These are phyloP conservation scores for Actenoides lindsayi DNA, from an alignment of 2,113 vertebrate species.

Conservation along the genomic window DNA sequence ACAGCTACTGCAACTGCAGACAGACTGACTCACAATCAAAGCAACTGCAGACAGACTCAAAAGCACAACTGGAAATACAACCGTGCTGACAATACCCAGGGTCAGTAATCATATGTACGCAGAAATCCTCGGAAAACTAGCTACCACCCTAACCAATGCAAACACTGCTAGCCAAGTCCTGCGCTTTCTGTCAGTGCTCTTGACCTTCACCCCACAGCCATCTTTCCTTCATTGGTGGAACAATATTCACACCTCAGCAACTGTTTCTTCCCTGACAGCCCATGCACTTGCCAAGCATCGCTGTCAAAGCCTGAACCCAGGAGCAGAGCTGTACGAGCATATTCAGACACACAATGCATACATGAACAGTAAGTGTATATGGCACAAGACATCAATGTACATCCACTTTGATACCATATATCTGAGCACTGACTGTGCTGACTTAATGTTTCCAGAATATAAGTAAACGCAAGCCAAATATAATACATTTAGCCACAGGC, in stretches of 20 bases:
- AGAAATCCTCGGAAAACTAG: background rate
- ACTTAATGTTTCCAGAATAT: background rate
- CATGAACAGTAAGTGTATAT: background rate
- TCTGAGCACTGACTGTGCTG: background rate
- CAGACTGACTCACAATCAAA: conserved; percentile 65
- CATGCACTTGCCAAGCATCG: background rate
- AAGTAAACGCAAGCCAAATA: conserved; percentile 35
- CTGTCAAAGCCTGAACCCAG: background rate
- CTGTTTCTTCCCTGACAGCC: background rate
- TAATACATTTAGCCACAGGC: conserved; percentile 35
- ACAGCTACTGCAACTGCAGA: conserved; percentile 63
- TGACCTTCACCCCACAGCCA: conserved; percentile 18
- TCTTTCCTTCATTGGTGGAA: background rate
- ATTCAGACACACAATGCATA: background rate
- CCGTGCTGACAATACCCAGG: background rate
- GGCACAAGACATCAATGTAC: background rate
- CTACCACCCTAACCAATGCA: background rate
- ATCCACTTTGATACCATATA: background rate
- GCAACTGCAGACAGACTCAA: conserved; percentile 50
- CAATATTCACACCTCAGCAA: background rate
- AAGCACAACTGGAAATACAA: conserved; percentile 50
- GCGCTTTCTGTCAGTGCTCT: fast-evolving
- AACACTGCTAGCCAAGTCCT: background rate
- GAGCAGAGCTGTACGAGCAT: background rate
- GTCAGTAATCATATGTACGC: background rate